Percentiles rank a stretch among this genome's conserved stretches.
phyloP scores from a whole-genome alignment of 2,113 vertebrate genomes.

The Macquaria ambigua region DNA sequence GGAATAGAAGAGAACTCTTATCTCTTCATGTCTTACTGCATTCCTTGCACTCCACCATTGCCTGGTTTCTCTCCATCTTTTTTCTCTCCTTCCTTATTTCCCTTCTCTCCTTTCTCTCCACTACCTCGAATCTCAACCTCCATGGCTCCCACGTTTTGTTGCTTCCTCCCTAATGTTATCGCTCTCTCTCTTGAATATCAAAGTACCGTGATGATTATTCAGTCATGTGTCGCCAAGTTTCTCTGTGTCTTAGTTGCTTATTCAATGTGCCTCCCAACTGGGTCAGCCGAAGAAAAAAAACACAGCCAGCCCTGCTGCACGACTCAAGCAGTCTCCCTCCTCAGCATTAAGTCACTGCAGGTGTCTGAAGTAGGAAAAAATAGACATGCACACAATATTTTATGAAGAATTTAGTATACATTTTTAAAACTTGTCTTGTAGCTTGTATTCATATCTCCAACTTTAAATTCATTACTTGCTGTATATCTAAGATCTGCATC shows the following conservation, averaged over 20 bases:
- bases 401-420: neutral
- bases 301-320: slow-evolving; percentile 51
- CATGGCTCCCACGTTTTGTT: slow-evolving; percentile 2
- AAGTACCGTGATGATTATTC: slow-evolving; percentile 63
- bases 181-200: slow-evolving; percentile 54
- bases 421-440: slow-evolving; percentile 1
- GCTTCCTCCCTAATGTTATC: slow-evolving; percentile 25
- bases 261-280: slow-evolving; percentile 75
- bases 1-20: slow-evolving; percentile 35
- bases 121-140: slow-evolving; percentile 12
- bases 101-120: slow-evolving; percentile 6
- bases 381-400: neutral
- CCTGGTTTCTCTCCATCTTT: slow-evolving; percentile 1
- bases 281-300: slow-evolving; percentile 61
- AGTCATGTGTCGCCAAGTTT: slow-evolving; percentile 71
- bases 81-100: neutral
- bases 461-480: neutral
- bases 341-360: slow-evolving; percentile 61
- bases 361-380: slow-evolving; percentile 47
- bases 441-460: slow-evolving; percentile 11
- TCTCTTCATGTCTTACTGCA: slow-evolving; percentile 42
- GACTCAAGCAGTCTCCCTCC: slow-evolving; percentile 50
- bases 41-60: slow-evolving; percentile 15
- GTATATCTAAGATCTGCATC: neutral
- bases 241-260: slow-evolving; percentile 71